Percentiles rank a stretch among this genome's conserved stretches.
phyloP scores from a whole-genome alignment of 2,888 invertebrate genomes.

The Mesorhabditis sp. region DNA sequence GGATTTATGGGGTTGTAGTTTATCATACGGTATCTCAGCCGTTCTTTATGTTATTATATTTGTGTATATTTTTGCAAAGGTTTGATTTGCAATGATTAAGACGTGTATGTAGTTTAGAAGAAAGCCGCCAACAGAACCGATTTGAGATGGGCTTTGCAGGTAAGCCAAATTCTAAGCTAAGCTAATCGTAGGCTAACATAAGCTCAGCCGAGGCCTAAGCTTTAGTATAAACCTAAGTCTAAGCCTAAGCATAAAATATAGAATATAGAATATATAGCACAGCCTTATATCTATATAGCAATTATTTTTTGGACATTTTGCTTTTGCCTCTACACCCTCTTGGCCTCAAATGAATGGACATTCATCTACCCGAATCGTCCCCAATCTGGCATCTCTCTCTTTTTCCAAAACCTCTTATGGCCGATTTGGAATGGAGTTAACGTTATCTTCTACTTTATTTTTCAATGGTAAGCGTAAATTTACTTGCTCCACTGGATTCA shows the following conservation, averaged over 20 bases:
- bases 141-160: not conserved
- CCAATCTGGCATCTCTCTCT: not conserved
- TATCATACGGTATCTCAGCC: not conserved
- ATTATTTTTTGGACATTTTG: no score
- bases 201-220: no score
- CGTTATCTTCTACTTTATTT: not conserved
- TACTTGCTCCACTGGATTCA: not conserved
- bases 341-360: not conserved
- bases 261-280: no score
- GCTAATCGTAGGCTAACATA: no score
- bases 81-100: no score
- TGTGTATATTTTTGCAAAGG: slow-evolving; percentile 1
- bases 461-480: not conserved
- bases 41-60: not conserved
- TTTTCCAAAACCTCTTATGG: slow-evolving; percentile 1
- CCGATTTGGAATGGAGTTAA: not conserved
- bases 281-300: no score
- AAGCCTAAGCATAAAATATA: no score
- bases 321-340: not conserved
- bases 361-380: not conserved
- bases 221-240: no score
- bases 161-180: no score
- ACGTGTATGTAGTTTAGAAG: no score
- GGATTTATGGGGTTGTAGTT: not conserved
- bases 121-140: not conserved